Base-by-base conservation (phyloP, 2,888 invertebrate species). In the Andrena fulva region DNA sequence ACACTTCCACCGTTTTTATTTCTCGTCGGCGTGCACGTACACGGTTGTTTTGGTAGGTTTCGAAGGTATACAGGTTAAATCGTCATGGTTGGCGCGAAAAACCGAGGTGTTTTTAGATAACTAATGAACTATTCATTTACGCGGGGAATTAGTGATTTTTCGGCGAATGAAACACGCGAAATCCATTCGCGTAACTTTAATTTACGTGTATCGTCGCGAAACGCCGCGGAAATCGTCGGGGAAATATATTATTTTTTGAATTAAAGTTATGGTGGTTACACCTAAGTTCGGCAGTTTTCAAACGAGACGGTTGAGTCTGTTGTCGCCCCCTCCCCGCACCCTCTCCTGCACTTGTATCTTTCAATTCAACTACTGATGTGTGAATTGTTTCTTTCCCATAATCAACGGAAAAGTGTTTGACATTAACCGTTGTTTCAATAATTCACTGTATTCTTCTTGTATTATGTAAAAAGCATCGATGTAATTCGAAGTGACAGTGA, bases 21-120 rank as follows among this genome's bases (percentile, higher is more conserved):
- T n/a, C 1, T 10, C 4, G 33, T 42, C 42, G 56, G 35, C 8
- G 10, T 0, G 66, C 50, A 12, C 35, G 0, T 20, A 31, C 20
- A 0, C 7, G 50, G 27, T 62, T 79, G 52, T 66, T 69, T 72
- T 10, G 6, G 2, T 7, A 12, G 2, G 59, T 84, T 79, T 79
- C 64, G 27, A 59, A 62, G 33, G 24, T 67, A 59, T 68, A 69
- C 79, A 89, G 90, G 89, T 90, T 91, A 90, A 86, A 89, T 82
- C 84, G 67, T 84, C 80, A 84, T 83, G 86, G 87, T 91, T 92
- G 91, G 92, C 92, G 92, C 92, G 92, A 91, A 92, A 91, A 90
- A 77, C 50, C 62, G 59, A 59, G 48, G 59, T 62, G 78, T 76
- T 80, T 77, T 80, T 70, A 48, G 59, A 16, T 33, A 27, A 24